phyloP scores from a whole-genome alignment of 2,113 vertebrate species.

The Periophthalmodon schlosseri region DNA sequence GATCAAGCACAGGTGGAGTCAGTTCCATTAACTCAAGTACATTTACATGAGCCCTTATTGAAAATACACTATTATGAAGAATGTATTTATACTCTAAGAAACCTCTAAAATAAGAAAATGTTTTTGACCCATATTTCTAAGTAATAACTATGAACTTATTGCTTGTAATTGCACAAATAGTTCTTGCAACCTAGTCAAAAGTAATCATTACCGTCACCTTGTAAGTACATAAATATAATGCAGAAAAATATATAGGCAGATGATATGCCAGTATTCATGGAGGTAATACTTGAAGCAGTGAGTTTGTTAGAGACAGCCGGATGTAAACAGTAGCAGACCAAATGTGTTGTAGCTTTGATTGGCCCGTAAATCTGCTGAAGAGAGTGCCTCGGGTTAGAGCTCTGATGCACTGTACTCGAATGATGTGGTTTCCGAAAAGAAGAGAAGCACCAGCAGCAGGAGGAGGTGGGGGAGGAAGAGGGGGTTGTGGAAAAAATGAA shows the following conservation, averaged over 20 bases:
- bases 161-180: not conserved
- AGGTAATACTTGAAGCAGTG: not conserved
- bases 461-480: slow-evolving; percentile 1
- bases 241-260: not conserved
- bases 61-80: no score
- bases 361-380: slow-evolving; percentile 52
- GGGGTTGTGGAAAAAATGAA: slow-evolving; percentile 70
- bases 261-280: not conserved
- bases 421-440: slow-evolving; percentile 57
- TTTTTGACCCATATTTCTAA: no score
- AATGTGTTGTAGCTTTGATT: slow-evolving; percentile 54
- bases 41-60: no score
- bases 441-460: slow-evolving; percentile 1
- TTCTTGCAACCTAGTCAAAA: not conserved
- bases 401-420: slow-evolving; percentile 29
- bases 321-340: slow-evolving; percentile 51
- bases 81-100: not conserved
- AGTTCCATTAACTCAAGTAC: no score
- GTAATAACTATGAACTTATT: not conserved
- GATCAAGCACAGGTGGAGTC: no score
- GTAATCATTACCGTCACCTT: not conserved
- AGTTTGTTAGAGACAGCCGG: slow-evolving; percentile 26
- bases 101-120: not conserved
- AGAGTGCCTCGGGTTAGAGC: slow-evolving; percentile 35
- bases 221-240: not conserved